Base-by-base conservation (phyloP, 2,113 vertebrate genomes). In the Prionailurus bengalensis region DNA sequence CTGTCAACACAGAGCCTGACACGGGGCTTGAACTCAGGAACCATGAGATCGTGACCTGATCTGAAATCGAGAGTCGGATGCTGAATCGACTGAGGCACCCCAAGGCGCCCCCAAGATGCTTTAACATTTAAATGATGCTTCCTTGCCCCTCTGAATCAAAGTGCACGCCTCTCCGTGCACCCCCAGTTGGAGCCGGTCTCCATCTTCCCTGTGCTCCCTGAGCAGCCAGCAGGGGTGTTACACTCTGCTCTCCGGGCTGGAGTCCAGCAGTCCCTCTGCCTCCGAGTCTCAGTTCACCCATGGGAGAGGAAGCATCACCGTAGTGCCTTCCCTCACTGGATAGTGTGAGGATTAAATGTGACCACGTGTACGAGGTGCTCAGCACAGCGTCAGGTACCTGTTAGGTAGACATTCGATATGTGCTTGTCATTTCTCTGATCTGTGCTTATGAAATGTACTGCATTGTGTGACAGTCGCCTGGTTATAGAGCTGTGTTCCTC, bases 371-470 rank as follows among this genome's bases (percentile, higher is more conserved):
- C 2, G 3, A 2, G 63, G 70, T 3, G 10, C 78, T 85, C n/a
- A 11, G 76, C n/a, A 16, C 11, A 19, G 13, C 0, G 10, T 55
- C 53, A 42, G 55, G 29, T 27, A 17, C 53, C 31, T 10, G 42
- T 25, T 23, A 61, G 42, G 55, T 31, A 4, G 19, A 4, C 13
- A 10, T 21, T 53, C 7, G 3, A 1, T 11, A 39, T n/a, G 2
- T 7, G 19, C 11, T 5, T 0, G 0, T 17, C 17, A 0, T 29
- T 48, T 55, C 51, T 25, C 0, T 25, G 1, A 5, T 16, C 71
- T 0, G 4, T 16, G 13, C 39, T 25, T 19, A 13, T 19, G 11
- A n/a, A 36, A 23, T 36, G 45, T 5, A 2, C 55, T 4, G 13
- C 7, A 1, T 2, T 19, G 11, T 0, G 3, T 42, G 15, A 4